Evolutionary conservation across 2,797 vertebrate genomes (phyloP), one percentile per base, ranked within the genome.

Genomic region (Microctenopoma stevenorrisi): DNA sequence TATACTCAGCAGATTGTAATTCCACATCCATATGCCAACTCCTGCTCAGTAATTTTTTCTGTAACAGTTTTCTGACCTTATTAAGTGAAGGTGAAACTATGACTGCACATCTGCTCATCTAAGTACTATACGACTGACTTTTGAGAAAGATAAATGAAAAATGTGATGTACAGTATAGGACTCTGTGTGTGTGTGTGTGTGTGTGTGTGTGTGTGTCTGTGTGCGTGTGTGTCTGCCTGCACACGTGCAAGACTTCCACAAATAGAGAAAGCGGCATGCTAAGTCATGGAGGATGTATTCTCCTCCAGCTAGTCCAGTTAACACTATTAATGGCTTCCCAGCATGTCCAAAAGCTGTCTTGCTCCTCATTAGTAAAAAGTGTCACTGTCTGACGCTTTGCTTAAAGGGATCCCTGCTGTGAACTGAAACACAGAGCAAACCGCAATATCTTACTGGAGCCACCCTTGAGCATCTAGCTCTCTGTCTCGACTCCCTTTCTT

Each of bases 311-410:
- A 76, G 50, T 58, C 68, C 76, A 79, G 80, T 84, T 68, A 79
- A 76, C 75, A 56, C 70, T 66, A 72, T 83, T 87, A 83, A 88
- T 80, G 84, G 75, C 74, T 87, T 71, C 75, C 56, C 74, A 79
- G 82, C 71, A 65, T 76, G 83, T 84, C 79, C 76, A 56, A 63
- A 77, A 78, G 79, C 68, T 26, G 61, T 56, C 74, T 75, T 51
- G 25, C 76, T 81, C 68, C 87, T 91, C 85, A 88, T 91, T 91
- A 90, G 79, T 71, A 73, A 62, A 51, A 78, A 62, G 81, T 86
- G 68, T 85, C 86, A 75, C 64, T 78, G 81, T 63, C 67, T 72
- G 58, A 72, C 79, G 78, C 54, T 75, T 74, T 56, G 85, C 87
- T 89, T 37, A 82, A 78, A 84, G 83, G 79, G 56, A 80, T 61